phyloP scores from a whole-genome alignment of 2,113 vertebrate species.

The Aspidoscelis tigris region DNA sequence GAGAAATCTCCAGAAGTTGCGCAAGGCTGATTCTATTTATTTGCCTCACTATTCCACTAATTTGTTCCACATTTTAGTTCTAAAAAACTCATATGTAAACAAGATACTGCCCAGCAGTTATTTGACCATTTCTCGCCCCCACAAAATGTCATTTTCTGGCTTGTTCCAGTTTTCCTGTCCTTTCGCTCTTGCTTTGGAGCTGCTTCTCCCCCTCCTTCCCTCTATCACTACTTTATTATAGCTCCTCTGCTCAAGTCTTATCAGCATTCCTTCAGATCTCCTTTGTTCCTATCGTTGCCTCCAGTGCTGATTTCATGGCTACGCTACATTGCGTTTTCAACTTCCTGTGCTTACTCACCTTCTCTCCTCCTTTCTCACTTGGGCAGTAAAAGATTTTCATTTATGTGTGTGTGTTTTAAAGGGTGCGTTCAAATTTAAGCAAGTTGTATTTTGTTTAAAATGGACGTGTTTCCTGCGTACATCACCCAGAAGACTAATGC shows the following conservation, averaged over 20 bases:
- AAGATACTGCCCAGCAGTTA: not conserved
- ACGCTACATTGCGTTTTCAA: conserved; percentile 45
- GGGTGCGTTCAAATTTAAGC: conserved; percentile 18
- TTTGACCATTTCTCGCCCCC: conserved; percentile 6
- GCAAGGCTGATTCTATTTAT: not conserved
- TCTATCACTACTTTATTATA: conserved; percentile 5
- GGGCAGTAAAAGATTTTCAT: conserved; percentile 20
- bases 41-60: not conserved
- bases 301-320: conserved; percentile 50
- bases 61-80: not conserved
- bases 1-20: too few species aligned
- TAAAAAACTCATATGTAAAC: not conserved
- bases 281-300: conserved; percentile 47
- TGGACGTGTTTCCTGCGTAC: conserved; percentile 5
- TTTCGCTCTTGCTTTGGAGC: conserved; percentile 4
- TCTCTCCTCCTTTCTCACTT: conserved; percentile 49
- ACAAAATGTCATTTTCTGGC: not conserved
- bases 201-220: not conserved
- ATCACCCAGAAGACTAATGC: not conserved
- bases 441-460: conserved; percentile 35
- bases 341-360: conserved; percentile 61
- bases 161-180: conserved; percentile 2
- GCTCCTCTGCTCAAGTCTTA: conserved; percentile 36
- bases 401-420: conserved; percentile 23
- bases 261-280: conserved; percentile 51